These are phyloP conservation scores for Xyrichtys novacula DNA, from an alignment of 2,797 vertebrate species.

Conservation along the genomic window DNA sequence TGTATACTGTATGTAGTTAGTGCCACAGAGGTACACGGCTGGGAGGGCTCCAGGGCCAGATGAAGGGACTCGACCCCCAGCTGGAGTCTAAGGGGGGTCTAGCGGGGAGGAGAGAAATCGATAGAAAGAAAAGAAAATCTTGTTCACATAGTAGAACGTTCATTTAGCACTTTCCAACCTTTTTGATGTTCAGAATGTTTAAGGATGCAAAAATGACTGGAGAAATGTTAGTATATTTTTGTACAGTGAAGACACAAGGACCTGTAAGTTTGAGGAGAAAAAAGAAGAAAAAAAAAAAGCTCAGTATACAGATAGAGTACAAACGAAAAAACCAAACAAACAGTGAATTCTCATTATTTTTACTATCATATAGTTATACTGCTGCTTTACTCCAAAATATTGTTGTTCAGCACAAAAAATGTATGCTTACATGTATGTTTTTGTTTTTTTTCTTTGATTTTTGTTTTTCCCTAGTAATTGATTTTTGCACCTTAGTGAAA, in stretches of 20 bases:
- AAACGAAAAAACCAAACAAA: slow-evolving; percentile 80
- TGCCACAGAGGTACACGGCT: slow-evolving; percentile 67
- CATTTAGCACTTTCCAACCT: slow-evolving; percentile 86
- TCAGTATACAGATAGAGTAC: slow-evolving; percentile 73
- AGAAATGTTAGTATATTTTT: slow-evolving; percentile 89
- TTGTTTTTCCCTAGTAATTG: slow-evolving; percentile 63
- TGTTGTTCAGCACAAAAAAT: slow-evolving; percentile 84
- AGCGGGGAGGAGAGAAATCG: too few relatives aligned
- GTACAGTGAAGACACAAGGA: slow-evolving; percentile 83
- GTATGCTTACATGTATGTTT: slow-evolving; percentile 79
- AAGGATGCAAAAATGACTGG: slow-evolving; percentile 86
- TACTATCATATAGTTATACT: slow-evolving; percentile 86
- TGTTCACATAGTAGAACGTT: slow-evolving; percentile 73
- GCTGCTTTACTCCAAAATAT: slow-evolving; percentile 85
- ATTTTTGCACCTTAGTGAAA: slow-evolving; percentile 85
- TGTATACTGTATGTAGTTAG: slow-evolving; percentile 65
- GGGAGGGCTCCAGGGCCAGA: slow-evolving; percentile 60
- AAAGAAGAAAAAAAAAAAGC: slow-evolving; percentile 34
- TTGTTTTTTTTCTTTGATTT: slow-evolving; percentile 49
- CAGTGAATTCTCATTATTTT: slow-evolving; percentile 84
- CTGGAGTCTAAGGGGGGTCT: slow-evolving; percentile 61
- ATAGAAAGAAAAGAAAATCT: slow-evolving; percentile 53
- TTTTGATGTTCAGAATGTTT: slow-evolving; percentile 87
- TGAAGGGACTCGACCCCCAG: slow-evolving; percentile 59
- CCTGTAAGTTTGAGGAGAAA: slow-evolving; percentile 72